Percentiles rank a stretch among this genome's conserved stretches.
phyloP scores from a whole-genome alignment of 2,797 vertebrate species.

The Pteropus rufus region DNA sequence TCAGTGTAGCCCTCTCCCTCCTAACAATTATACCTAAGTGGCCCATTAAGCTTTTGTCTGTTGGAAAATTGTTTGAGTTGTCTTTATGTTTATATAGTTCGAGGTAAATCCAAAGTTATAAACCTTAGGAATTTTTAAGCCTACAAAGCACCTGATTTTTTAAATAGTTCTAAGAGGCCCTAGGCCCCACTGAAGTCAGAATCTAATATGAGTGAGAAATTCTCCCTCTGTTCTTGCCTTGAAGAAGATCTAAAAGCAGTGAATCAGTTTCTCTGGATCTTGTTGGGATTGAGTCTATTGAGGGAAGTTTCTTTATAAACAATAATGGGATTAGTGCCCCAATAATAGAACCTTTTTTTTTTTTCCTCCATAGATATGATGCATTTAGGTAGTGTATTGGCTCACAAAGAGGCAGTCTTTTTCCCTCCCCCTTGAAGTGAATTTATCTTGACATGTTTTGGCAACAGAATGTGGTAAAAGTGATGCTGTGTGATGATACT shows the following conservation, averaged over 20 bases:
- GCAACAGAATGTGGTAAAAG: neutral
- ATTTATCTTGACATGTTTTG: neutral
- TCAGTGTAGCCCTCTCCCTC: neutral
- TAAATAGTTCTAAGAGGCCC: neutral
- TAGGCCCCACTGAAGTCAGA: neutral
- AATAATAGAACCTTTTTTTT: neutral
- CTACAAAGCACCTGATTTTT: neutral
- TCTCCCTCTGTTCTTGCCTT: neutral
- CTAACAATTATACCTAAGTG: neutral
- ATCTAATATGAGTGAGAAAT: neutral
- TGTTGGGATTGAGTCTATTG: neutral
- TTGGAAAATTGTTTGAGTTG: constrained; percentile 34
- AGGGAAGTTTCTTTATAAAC: neutral
- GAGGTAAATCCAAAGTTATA: constrained; percentile 42
- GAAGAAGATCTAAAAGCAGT: neutral
- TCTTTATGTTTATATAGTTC: constrained; percentile 30
- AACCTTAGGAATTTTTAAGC: constrained; percentile 23
- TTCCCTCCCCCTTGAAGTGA: neutral
- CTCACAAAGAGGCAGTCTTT: neutral
- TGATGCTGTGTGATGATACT: neutral
- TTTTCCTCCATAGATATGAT: neutral
- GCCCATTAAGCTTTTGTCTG: neutral
- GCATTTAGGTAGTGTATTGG: neutral
- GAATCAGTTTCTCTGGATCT: neutral
- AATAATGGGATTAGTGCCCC: neutral